A percentile compares a stretch with the other conserved stretches of the same genome.
Conservation (phyloP, 1,140 invertebrate species). For the Drosophila setifemur region DNA sequence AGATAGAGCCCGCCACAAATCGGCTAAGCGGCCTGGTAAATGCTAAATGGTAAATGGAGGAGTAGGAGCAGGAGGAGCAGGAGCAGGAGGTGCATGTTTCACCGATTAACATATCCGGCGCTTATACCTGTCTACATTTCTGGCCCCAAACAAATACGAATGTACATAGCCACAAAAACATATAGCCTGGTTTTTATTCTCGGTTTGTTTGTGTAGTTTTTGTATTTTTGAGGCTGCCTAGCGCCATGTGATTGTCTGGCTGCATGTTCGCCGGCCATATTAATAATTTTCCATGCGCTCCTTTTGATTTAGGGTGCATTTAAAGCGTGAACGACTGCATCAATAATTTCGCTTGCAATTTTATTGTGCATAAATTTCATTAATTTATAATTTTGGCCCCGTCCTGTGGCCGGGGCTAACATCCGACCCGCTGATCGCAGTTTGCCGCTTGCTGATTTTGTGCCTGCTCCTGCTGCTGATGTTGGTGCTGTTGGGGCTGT, state of each 20-base stretch:
- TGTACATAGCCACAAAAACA: constrained; percentile 28
- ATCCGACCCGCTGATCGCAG: constrained; percentile 44
- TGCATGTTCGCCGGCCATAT: constrained; percentile 71
- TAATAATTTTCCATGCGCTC: constrained; percentile 68
- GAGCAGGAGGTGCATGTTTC: constrained; percentile 56
- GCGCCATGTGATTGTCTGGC: constrained; percentile 54
- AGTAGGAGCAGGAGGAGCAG: background rate
- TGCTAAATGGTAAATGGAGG: background rate
- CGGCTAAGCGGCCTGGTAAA: constrained; percentile 10
- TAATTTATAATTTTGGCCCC: constrained; percentile 82
- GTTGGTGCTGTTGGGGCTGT: background rate
- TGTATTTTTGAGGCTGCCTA: constrained; percentile 15
- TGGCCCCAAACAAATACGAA: constrained; percentile 10
- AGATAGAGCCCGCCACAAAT: constrained; percentile 30
- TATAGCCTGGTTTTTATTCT: constrained; percentile 4
- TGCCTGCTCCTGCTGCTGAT: background rate
- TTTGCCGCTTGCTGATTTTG: constrained; percentile 13
- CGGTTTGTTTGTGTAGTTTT: background rate
- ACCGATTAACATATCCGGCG: constrained; percentile 73
- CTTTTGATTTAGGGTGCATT: constrained; percentile 82
- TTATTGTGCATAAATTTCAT: constrained; percentile 83
- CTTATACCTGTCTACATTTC: constrained; percentile 42
- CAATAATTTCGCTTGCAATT: constrained; percentile 82
- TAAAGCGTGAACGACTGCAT: constrained; percentile 82
- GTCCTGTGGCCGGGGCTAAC: constrained; percentile 39